phyloP scores from a whole-genome alignment of 2,113 vertebrate species.

The Pavo muticus region DNA sequence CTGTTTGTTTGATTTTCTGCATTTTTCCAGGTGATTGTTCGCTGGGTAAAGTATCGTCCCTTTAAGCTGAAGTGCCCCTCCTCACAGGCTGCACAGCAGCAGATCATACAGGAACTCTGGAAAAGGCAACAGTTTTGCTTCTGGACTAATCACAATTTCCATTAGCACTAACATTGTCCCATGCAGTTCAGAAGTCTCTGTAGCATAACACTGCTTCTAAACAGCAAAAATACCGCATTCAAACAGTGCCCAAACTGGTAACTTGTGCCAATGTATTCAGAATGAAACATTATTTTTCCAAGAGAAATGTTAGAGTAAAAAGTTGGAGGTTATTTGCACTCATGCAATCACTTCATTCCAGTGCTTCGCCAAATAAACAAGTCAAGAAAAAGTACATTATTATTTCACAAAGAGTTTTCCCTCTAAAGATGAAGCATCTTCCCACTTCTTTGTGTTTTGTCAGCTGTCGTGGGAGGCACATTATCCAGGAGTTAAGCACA shows the following conservation, averaged over 20 bases:
- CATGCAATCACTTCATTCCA: background rate
- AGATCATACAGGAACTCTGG: background rate
- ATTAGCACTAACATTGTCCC: background rate
- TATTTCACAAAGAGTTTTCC: slow-evolving; percentile 34
- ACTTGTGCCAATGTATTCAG: background rate
- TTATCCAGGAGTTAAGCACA: slow-evolving; percentile 41
- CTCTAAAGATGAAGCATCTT: background rate
- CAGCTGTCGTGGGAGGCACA: slow-evolving; percentile 1
- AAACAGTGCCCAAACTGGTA: background rate
- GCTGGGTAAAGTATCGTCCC: background rate
- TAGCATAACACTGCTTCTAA: background rate
- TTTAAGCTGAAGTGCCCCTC: background rate
- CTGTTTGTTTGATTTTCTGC: too few species aligned
- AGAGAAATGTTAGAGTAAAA: background rate
- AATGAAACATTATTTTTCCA: background rate
- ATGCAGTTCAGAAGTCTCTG: background rate
- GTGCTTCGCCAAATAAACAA: slow-evolving; percentile 13
- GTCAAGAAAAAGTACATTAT: background rate
- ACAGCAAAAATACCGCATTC: background rate
- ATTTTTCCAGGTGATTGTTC: too few species aligned
- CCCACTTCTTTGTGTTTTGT: slow-evolving; percentile 41
- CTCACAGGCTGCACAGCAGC: background rate
- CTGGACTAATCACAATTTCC: background rate
- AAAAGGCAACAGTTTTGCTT: background rate
- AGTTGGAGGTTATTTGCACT: background rate